phyloP scores from a whole-genome alignment of 2,888 invertebrate species.

The Drosophila kuntzei region DNA sequence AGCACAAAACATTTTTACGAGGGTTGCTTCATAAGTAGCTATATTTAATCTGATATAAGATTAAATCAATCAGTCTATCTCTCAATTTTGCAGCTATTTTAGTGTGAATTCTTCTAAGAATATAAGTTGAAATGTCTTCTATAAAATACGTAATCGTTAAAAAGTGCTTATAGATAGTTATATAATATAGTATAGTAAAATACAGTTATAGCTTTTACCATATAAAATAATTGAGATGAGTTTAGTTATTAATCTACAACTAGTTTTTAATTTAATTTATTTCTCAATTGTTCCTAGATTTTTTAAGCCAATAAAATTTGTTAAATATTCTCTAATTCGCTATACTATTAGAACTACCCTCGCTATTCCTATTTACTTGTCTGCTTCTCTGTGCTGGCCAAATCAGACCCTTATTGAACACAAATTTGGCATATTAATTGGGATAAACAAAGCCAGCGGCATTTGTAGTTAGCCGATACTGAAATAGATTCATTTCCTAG shows the following conservation, averaged over 20 bases:
- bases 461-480: background rate
- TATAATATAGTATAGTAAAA: too few relatives aligned
- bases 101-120: too few relatives aligned
- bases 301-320: background rate
- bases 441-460: conserved; percentile 41
- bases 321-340: background rate
- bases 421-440: conserved; percentile 52
- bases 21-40: background rate
- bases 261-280: too few relatives aligned
- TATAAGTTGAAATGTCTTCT: background rate
- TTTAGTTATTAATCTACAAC: too few relatives aligned
- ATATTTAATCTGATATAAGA: background rate
- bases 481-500: conserved; percentile 19
- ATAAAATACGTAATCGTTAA: too few relatives aligned
- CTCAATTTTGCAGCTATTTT: background rate
- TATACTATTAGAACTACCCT: conserved; percentile 3
- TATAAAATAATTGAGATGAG: too few relatives aligned
- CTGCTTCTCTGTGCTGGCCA: conserved; percentile 5
- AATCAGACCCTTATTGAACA: conserved; percentile 28
- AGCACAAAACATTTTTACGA: conserved; percentile 5
- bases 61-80: background rate
- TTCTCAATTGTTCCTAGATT: background rate
- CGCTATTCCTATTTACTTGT: conserved; percentile 14
- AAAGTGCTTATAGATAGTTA: too few relatives aligned
- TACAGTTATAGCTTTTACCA: too few relatives aligned